A percentile compares a stretch with the other conserved stretches of the same genome.
Conservation (phyloP, 1,140 invertebrate species). For the Drosophila rufa region DNA sequence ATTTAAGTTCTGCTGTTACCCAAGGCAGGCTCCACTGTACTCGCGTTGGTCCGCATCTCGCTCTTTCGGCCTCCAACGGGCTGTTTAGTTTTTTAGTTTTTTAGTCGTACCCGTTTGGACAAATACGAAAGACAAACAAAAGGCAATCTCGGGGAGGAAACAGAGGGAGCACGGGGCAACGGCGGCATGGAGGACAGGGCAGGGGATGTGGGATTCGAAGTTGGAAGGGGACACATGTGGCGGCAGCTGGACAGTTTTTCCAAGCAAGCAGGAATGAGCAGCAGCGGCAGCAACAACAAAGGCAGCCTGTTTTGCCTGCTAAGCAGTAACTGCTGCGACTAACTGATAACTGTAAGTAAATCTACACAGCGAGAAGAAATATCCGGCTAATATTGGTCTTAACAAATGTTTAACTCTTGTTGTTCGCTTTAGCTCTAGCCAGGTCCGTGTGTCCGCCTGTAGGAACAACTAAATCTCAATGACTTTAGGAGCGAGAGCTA, state of each 20-base stretch:
- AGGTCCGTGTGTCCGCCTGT: no score
- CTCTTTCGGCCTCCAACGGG: constrained; percentile 53
- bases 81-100: constrained; percentile 70
- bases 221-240: constrained; percentile 37
- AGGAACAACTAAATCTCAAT: no score
- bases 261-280: constrained; percentile 36
- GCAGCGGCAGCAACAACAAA: constrained; percentile 7
- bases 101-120: constrained; percentile 67
- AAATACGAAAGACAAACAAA: constrained; percentile 64
- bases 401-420: no score
- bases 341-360: constrained; percentile 73
- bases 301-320: constrained; percentile 44
- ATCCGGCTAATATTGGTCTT: background rate
- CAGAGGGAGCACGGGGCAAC: background rate
- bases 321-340: constrained; percentile 25
- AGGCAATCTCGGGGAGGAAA: constrained; percentile 26
- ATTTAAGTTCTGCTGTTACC: no score
- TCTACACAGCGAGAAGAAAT: constrained; percentile 17
- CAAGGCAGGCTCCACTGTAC: constrained; percentile 33
- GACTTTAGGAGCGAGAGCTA: no score
- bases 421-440: no score
- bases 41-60: constrained; percentile 46
- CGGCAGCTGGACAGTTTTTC: constrained; percentile 57
- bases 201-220: constrained; percentile 1
- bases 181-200: background rate